Base-by-base conservation (phyloP, 1,140 invertebrate genomes). In the Triops cancriformis region DNA sequence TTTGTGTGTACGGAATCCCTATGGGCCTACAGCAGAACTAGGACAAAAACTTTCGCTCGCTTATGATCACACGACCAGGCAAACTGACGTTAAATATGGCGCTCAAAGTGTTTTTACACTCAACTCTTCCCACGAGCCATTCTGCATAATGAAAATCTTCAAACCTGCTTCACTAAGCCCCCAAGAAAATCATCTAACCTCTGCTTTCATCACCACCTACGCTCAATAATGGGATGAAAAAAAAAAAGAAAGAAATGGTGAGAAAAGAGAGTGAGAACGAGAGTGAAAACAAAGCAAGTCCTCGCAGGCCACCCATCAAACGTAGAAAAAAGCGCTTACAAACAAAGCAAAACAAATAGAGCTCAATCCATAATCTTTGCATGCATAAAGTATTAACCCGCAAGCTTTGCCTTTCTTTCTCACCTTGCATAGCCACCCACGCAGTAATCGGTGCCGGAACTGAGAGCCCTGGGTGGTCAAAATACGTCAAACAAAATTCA, bases 401-500 rank as follows among this genome's bases (percentile, higher is more conserved):
- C 31, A 4, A 6, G 51, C 45, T 78, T 14, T 23, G 11, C 12
- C 5, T 12, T 26, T 26, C 51, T 74, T 26, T 37, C 41, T 81
- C 82, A 80, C 81, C 84, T 77, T 81, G 82, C 79, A 83, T 82
- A 26, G 91, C 89, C 1, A 91, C 89, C 89, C 90, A 92, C 0
- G 89, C 85, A 12, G 88, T 89, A 37, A 92, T 85, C 75, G 88
- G 85, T 12, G 87, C 84, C 41, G 90, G 90, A 79, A 92, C 86
- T 81, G 89, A 90, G 51, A 92, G 86, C 6, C 92, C 93, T 23
- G 93, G 93, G 86, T 94, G 91, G 83, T 95, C 94, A 83, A 91
- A 95, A 85, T 95, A 95, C 1, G 93, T 95, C 7, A 95, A 86
- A 31, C 90, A 89, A 85, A 94, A 95, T 84, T 95, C 93, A 80